Conservation (phyloP, 1,140 invertebrate genomes). For the Planococcus citri region DNA sequence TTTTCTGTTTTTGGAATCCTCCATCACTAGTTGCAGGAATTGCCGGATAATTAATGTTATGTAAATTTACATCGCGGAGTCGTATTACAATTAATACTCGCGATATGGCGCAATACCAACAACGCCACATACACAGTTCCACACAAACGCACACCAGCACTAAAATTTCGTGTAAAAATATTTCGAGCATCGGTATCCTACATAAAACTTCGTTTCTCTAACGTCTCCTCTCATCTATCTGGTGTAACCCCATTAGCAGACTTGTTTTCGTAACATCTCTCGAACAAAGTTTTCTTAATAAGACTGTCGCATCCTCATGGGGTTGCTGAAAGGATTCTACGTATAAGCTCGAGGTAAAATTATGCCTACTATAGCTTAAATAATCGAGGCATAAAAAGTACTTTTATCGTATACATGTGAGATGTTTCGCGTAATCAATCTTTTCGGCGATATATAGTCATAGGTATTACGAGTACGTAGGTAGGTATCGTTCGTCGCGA, state of each 20-base stretch:
- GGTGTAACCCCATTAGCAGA: not conserved
- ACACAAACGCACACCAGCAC: too few species aligned
- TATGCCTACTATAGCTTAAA: not conserved
- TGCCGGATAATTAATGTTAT: too few species aligned
- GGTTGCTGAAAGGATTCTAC: not conserved
- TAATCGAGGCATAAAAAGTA: not conserved
- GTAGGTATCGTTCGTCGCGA: too few species aligned
- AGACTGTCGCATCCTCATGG: not conserved
- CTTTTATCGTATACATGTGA: not conserved
- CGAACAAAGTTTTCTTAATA: not conserved
- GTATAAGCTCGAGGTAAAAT: not conserved
- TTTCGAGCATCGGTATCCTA: not conserved
- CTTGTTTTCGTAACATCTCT: not conserved
- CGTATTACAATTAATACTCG: too few species aligned
- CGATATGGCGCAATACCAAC: too few species aligned
- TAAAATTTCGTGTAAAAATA: not conserved
- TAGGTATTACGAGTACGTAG: too few species aligned
- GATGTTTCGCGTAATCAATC: not conserved
- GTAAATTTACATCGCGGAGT: too few species aligned
- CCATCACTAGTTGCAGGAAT: too few species aligned
- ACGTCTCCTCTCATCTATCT: not conserved
- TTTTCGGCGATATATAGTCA: not conserved
- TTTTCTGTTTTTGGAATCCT: too few species aligned
- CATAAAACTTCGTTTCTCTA: not conserved
- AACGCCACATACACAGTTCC: too few species aligned